phyloP scores from a whole-genome alignment of 1,140 invertebrate genomes.

The Nylanderia fulva region DNA sequence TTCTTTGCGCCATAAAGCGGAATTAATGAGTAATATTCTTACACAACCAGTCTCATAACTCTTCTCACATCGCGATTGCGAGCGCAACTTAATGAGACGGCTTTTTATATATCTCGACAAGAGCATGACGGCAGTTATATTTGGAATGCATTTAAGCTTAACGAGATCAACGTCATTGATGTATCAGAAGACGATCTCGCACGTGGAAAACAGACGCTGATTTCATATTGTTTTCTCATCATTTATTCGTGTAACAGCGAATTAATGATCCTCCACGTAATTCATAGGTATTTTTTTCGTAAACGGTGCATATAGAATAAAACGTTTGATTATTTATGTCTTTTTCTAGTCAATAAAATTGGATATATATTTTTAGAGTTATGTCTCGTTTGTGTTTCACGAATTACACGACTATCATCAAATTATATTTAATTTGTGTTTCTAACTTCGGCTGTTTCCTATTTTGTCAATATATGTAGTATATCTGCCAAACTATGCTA shows the following conservation, averaged over 20 bases:
- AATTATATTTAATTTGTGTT: too few species aligned
- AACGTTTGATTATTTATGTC: conserved; percentile 43
- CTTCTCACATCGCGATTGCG: not conserved
- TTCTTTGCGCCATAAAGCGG: conserved; percentile 26
- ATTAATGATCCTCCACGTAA: conserved; percentile 2
- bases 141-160: conserved; percentile 5
- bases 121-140: conserved; percentile 9
- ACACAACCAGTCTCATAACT: conserved; percentile 52
- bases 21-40: conserved; percentile 58
- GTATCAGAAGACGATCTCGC: conserved; percentile 1
- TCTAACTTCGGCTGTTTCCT: too few species aligned
- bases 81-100: conserved; percentile 21
- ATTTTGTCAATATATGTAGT: too few species aligned
- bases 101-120: not conserved
- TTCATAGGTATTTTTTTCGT: not conserved
- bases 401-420: too few species aligned
- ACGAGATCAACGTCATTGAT: not conserved
- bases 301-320: conserved; percentile 35
- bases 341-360: conserved; percentile 46
- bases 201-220: not conserved
- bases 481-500: too few species aligned
- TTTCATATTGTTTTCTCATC: conserved; percentile 1
- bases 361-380: conserved; percentile 21
- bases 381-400: conserved; percentile 48
- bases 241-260: not conserved